A percentile compares a stretch with the other conserved stretches of the same genome.
Evolutionary conservation across 2,797 vertebrate species (phyloP).

Genomic region (Pangasius krempfi): DNA sequence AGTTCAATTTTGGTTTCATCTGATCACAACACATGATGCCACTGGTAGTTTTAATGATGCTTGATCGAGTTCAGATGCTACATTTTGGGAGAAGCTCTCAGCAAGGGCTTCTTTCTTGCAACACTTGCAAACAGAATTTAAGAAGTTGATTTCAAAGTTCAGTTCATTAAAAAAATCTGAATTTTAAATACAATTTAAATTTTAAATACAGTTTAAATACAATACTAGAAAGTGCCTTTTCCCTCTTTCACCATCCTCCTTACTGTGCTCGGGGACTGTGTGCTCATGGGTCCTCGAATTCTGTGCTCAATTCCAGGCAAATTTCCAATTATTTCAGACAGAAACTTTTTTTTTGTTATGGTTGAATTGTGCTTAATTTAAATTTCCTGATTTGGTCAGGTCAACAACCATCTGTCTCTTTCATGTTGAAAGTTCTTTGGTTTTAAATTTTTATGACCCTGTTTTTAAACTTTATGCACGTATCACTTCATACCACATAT

Average conservation of each 20-base stretch:
- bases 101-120: neutral
- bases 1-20: neutral
- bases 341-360: neutral
- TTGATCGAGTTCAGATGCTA: neutral
- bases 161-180: neutral
- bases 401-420: neutral
- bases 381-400: conserved; percentile 9
- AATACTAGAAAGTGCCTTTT: neutral
- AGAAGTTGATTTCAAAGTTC: no score
- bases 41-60: no score
- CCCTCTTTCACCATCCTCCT: neutral
- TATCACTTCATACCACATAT: neutral
- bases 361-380: neutral
- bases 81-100: neutral
- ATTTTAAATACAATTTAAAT: neutral
- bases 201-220: neutral
- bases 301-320: neutral
- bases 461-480: neutral
- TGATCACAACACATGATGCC: neutral
- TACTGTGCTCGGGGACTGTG: neutral
- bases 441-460: neutral
- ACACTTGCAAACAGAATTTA: neutral
- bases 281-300: neutral
- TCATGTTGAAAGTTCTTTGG: neutral
- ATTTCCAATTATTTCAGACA: conserved; percentile 11